These are phyloP conservation scores for Hetaerina titia DNA, from an alignment of 2,888 invertebrate genomes.

Conservation along the genomic window DNA sequence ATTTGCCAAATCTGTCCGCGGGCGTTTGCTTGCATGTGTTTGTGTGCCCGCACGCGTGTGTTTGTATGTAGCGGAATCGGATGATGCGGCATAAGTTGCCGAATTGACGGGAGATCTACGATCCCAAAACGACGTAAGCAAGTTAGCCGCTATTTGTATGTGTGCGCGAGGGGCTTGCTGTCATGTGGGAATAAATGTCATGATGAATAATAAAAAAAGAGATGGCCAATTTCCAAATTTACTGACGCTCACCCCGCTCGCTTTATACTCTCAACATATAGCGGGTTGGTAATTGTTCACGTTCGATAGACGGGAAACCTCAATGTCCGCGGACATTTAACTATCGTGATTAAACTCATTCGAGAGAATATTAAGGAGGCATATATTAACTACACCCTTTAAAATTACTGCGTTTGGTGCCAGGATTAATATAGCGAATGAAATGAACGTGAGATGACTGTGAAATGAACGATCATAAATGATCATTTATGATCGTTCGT, in stretches of 20 bases:
- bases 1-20: too few species aligned
- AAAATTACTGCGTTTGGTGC: background rate
- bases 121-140: background rate
- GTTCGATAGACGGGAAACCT: background rate
- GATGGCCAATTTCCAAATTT: background rate
- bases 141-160: background rate
- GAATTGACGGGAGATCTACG: too few species aligned
- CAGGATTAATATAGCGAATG: too few species aligned
- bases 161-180: too few species aligned
- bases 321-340: background rate
- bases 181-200: background rate
- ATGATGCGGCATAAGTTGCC: too few species aligned
- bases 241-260: background rate
- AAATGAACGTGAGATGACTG: too few species aligned
- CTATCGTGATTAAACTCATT: background rate
- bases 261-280: background rate
- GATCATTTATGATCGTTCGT: background rate
- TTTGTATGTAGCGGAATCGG: too few species aligned
- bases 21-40: too few species aligned
- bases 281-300: background rate
- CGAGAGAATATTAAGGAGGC: background rate
- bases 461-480: too few species aligned
- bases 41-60: too few species aligned
- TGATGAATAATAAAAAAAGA: slow-evolving; percentile 23
- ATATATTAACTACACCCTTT: background rate